These are phyloP conservation scores for Meloidogyne chitwoodi DNA, from an alignment of 1,140 invertebrate genomes.

Conservation along the genomic window DNA sequence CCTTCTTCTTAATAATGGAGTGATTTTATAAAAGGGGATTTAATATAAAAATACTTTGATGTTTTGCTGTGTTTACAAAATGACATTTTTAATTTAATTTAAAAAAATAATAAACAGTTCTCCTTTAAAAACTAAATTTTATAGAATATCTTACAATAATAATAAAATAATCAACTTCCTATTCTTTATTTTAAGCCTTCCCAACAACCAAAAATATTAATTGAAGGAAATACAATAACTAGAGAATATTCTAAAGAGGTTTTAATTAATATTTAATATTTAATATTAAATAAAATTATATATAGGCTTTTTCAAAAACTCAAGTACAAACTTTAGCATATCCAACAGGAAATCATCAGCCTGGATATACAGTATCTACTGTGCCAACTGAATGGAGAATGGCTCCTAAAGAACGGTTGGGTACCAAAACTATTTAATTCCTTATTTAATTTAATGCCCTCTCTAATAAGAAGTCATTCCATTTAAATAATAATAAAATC, in stretches of 20 bases:
- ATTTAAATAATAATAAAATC: too few species aligned
- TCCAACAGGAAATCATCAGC: conserved; percentile 12
- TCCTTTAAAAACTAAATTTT: too few species aligned
- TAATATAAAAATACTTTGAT: too few species aligned
- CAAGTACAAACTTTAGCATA: conserved; percentile 28
- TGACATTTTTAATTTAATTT: too few species aligned
- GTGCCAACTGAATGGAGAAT: conserved; percentile 52
- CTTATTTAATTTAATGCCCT: too few species aligned
- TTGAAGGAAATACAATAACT: conserved; percentile 20
- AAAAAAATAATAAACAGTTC: too few species aligned
- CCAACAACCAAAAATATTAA: background rate
- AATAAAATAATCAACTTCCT: too few species aligned
- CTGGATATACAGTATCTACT: conserved; percentile 58
- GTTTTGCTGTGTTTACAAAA: too few species aligned
- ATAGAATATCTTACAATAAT: too few species aligned
- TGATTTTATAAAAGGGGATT: too few species aligned
- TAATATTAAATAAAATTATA: conserved; percentile 1
- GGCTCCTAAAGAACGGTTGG: conserved; percentile 20
- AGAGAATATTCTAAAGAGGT: conserved; percentile 34
- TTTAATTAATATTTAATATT: background rate
- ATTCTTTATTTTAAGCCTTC: background rate
- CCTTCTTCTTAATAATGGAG: too few species aligned
- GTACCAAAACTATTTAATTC: background rate
- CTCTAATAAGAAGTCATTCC: too few species aligned
- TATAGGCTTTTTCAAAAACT: conserved; percentile 38